Percentiles rank a stretch among this genome's conserved stretches.
These are phyloP conservation scores for Montifringilla adamsi DNA, from an alignment of 2,113 vertebrate genomes.

Conservation along the genomic window DNA sequence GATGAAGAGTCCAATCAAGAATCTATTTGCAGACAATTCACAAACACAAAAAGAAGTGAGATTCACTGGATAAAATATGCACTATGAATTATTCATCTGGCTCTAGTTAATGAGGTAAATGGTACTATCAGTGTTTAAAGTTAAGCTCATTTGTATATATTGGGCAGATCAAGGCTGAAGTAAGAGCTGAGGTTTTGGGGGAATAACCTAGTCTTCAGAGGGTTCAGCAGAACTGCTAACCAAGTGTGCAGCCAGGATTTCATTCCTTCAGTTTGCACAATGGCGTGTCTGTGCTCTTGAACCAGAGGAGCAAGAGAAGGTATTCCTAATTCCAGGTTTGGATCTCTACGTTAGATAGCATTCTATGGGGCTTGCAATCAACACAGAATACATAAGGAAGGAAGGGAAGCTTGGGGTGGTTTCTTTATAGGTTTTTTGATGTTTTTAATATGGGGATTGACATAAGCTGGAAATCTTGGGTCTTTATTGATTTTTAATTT, in stretches of 20 bases:
- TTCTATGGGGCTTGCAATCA: not conserved
- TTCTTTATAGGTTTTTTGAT: not conserved
- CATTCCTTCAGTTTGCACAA: not conserved
- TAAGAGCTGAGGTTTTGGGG: not conserved
- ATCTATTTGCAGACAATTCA: constrained; percentile 67
- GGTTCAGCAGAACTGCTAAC: not conserved
- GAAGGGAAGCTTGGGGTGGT: not conserved
- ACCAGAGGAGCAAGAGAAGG: not conserved
- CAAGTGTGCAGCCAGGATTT: not conserved
- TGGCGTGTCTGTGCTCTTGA: not conserved
- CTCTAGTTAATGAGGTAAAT: constrained; percentile 59
- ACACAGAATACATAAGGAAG: not conserved
- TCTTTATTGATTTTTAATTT: not conserved
- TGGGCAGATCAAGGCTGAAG: constrained; percentile 13
- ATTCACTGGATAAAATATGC: constrained; percentile 48
- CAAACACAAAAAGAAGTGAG: constrained; percentile 60
- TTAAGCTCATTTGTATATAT: constrained; percentile 50
- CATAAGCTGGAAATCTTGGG: not conserved
- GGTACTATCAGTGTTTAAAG: constrained; percentile 62
- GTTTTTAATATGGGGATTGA: not conserved
- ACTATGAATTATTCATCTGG: constrained; percentile 55
- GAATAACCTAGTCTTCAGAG: not conserved
- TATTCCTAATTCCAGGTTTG: not conserved
- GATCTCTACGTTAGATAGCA: not conserved
- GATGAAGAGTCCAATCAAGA: constrained; percentile 63